phyloP scores from a whole-genome alignment of 2,888 invertebrate genomes.

The Ceraclea dissimilis region DNA sequence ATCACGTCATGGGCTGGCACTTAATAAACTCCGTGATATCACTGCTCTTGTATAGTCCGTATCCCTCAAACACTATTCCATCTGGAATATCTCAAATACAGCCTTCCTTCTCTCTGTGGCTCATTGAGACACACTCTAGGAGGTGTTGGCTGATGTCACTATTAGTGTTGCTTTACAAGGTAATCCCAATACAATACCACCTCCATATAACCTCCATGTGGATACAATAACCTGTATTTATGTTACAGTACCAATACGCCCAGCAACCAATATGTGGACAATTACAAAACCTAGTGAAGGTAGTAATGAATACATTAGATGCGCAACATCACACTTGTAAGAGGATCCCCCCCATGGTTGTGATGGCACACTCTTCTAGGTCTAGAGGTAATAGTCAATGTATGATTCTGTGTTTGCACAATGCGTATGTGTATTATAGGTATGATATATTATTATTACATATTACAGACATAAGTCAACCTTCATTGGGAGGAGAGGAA shows the following conservation, averaged over 20 bases:
- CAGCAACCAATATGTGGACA: constrained; percentile 61
- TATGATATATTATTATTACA: background rate
- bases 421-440: background rate
- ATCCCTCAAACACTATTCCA: constrained; percentile 55
- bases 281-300: constrained; percentile 73
- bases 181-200: too few species aligned
- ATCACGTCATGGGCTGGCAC: constrained; percentile 86
- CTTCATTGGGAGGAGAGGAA: constrained; percentile 64
- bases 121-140: constrained; percentile 78
- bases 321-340: constrained; percentile 88
- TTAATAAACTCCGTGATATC: constrained; percentile 79
- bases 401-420: too few species aligned
- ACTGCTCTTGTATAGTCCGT: constrained; percentile 75
- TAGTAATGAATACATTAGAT: constrained; percentile 87
- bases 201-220: background rate
- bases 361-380: constrained; percentile 57
- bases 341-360: constrained; percentile 71
- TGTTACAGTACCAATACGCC: constrained; percentile 65
- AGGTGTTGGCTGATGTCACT: constrained; percentile 90
- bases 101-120: constrained; percentile 78
- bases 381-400: constrained; percentile 54
- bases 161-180: constrained; percentile 92
- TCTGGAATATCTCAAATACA: constrained; percentile 37
- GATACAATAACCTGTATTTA: background rate
- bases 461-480: constrained; percentile 64